A percentile compares a stretch with the other conserved stretches of the same genome.
Evolutionary conservation across 2,797 vertebrate species (phyloP).

Genomic region (Pitangus sulphuratus): DNA sequence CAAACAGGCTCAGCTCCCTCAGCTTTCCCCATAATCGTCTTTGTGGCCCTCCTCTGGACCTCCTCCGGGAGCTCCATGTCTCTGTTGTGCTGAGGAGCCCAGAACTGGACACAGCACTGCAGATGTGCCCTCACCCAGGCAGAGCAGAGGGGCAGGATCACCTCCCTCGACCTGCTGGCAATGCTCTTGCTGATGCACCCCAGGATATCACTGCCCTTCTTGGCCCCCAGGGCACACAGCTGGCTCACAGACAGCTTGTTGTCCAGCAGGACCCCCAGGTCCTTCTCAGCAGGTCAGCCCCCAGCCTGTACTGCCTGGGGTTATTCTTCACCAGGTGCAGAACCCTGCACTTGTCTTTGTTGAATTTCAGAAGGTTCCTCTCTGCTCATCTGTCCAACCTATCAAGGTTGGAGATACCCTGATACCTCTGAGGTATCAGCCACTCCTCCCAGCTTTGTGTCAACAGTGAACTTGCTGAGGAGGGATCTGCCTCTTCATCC

Average conservation of each 20-base stretch:
- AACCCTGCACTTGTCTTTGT: background rate
- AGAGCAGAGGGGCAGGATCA: background rate
- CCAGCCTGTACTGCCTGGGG: background rate
- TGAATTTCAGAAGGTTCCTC: background rate
- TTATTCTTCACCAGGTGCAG: background rate
- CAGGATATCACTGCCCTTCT: background rate
- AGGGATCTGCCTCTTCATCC: background rate
- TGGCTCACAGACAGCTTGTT: background rate
- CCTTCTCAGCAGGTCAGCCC: background rate
- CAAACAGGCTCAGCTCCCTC: background rate
- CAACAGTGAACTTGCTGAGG: background rate
- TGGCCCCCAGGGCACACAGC: background rate
- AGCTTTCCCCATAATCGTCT: background rate
- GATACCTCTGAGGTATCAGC: accelerated
- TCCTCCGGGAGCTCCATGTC: background rate
- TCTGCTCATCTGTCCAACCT: background rate
- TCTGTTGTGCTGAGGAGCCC: background rate
- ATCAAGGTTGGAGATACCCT: accelerated
- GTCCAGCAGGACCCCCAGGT: background rate
- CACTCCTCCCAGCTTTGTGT: background rate
- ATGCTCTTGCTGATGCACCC: background rate
- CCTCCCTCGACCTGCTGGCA: background rate
- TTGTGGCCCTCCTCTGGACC: background rate
- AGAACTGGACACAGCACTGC: background rate
- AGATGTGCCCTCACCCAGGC: background rate